Base-by-base conservation (phyloP, 2,888 invertebrate genomes). In the Cantharis nigra region DNA sequence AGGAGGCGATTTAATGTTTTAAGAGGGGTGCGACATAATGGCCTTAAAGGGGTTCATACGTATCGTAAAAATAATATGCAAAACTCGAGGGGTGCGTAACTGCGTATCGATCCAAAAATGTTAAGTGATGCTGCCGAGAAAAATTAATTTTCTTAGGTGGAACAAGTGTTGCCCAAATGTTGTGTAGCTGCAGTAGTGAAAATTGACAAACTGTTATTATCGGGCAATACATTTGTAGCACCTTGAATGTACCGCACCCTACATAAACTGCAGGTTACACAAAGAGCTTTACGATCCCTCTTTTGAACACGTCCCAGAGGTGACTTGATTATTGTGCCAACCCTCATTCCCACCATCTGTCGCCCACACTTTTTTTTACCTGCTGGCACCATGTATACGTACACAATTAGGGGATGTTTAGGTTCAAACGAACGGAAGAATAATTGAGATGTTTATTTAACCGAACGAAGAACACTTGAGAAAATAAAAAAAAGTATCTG, bases 331-430 rank as follows among this genome's bases (percentile, higher is more conserved):
- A 86, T 86, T 87, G 84, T 83, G 82, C 80, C 83, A 83, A 81
- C 83, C 78, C 77, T 83, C 83, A 83, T 87, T 85, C 85, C 83
- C 85, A 85, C 86, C 87, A 87, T 87, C 87, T 87, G 87, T 87
- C 87, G 85, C 85, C 83, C 85, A 86, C 85, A 81, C 81, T 82
- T 80, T 79, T 23, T 79, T 80, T 78, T 82, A 82, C 83, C 82
- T 82, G 82, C 81, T 74, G 73, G 70, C 33, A 49, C 69, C 28
- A 69, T 71, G 10, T 28, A 72, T 74, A 70, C 71, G 65, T 70
- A 67, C 70, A 63, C 70, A 76, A 76, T 67, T 70, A 73, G 62
- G 69, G 72, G 69, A 65, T 73, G 72, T 33, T 64, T 67, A 69
- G 23, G 67, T 69, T 73, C 62, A 73, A 73, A n/a, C 63, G 69